Base-by-base conservation (phyloP, 2,113 vertebrate genomes). In the Cathartes aura region DNA sequence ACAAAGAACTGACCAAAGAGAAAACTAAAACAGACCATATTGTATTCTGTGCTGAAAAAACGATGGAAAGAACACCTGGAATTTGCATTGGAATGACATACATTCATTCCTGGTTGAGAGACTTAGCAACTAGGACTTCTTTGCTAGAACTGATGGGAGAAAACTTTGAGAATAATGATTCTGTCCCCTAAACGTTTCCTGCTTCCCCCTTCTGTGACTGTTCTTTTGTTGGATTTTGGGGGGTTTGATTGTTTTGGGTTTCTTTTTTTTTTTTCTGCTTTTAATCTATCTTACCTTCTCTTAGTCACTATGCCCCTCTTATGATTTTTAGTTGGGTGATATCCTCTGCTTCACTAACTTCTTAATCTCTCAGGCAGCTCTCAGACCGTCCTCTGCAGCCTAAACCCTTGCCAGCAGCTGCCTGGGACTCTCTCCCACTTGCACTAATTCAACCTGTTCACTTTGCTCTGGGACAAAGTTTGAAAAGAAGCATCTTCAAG, bases 221-320 rank as follows among this genome's bases (percentile, higher is more conserved):
- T 32, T 60, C 21, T 56, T 48, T 56, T 85, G 15, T 48, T 36
- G 30, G 4, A 1, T 12, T 38, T 32, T 15, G 3, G 3, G 8
- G 24, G 19, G 18, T 6, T 34, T n/a, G 12, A 4, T 40, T 67
- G 45, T 6, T 60, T 87, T 50, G 8, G 4, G 16, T 9, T 75
- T 47, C 5, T 34, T 19, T 6, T 4, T 53, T 16, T 29, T 4
- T 4, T 5, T 2, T 2, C 43, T 30, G 13, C 4, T 24, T 50
- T 71, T 71, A 42, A 72, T 23, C 15, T 70, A 2, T 9, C 0
- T 47, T 42, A 5, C 7, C 12, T 53, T 68, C 15, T 85, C 8
- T 55, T 48, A 67, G n/a, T 73, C 23, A n/a, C 10, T 48, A 24
- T 56, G 9, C 36, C 27, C 48, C 4, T 56, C 11, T 59, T 45